Base-by-base conservation (phyloP, 92 coral and sea anemone genomes). In the Plumapathes pennacea region DNA sequence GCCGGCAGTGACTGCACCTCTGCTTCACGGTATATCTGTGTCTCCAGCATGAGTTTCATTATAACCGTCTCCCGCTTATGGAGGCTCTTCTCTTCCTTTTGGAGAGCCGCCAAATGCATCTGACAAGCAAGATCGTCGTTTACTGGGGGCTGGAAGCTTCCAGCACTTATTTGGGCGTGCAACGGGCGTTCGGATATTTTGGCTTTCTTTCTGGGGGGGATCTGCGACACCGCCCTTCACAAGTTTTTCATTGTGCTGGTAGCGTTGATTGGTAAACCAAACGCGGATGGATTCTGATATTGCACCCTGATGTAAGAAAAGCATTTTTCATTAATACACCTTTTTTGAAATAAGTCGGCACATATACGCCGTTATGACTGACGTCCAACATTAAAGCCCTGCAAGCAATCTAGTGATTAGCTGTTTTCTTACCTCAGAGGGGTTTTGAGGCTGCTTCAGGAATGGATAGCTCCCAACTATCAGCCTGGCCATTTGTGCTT, bases 381-480 rank as follows among this genome's bases (percentile, higher is more conserved):
- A n/a, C n/a, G n/a, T n/a, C n/a, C n/a, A n/a, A n/a, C n/a, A n/a
- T n/a, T n/a, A n/a, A n/a, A n/a, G n/a, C n/a, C n/a, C n/a, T n/a
- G n/a, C n/a, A n/a, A n/a, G n/a, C n/a, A n/a, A n/a, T n/a, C n/a
- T n/a, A n/a, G n/a, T n/a, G n/a, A n/a, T n/a, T n/a, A n/a, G n/a
- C n/a, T n/a, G n/a, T n/a, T n/a, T 39, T 39, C 49, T n/a, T 43
- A 43, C 49, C 27, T 11, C 49, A 6, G 49, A 27, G 19, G 49
- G 22, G 10, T 43, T n/a, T 4, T 11, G 4, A 2, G 49, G 21
- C 49, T 43, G 49, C 22, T n/a, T 43, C 49, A 43, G 49, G 49
- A 43, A 43, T 5, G 49, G 49, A n/a, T 43, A 43, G 10, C 24
- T 11, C 5, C 5, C 13, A 1, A 43, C 49, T 11, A 43, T 43